Base-by-base conservation (phyloP, 1,140 invertebrate genomes). In the Melanaphis sacchari region DNA sequence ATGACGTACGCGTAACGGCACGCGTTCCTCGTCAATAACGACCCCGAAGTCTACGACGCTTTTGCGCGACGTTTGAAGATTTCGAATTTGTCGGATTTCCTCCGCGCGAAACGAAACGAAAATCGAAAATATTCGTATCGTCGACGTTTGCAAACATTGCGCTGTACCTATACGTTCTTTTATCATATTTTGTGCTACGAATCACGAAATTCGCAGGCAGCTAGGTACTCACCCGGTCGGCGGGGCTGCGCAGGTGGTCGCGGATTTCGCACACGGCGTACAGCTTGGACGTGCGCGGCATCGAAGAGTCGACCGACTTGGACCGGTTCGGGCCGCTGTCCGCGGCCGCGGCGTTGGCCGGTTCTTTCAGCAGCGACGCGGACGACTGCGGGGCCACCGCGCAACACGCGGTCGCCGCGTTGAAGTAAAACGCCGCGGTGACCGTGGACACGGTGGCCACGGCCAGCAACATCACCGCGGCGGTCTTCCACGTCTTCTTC, bases 341-440 rank as follows among this genome's bases (percentile, higher is more conserved):
- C 21, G n/a, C 87, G 21, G 49, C 21, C 46, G 3, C 87, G 26
- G 87, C 5, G 22, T 54, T 54, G 87, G 87, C 38, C 46, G 21
- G 15, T 8, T 22, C 31, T 2, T 15, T 6, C 7, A 49, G n/a
- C 46, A 8, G 8, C n/a, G 87, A 46, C 21, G 87, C 11, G 1
- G 46, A 52, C 36, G 46, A 38, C 31, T 11, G 24, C 87, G n/a
- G 87, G 36, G 18, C 46, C 36, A 89, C 49, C 24, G n/a, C 87
- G 49, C 87, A 89, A 18, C 87, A 89, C 46, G 87, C 87, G 31
- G 85, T 46, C 85, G 41, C 85, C 87, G 46, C 46, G 87, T 89
- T 89, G 46, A 89, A 89, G 46, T 89, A 89, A 36, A 89, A 54
- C 87, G 87, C 46, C n/a, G 87, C 49, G 46, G 87, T 89, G n/a